Conservation (phyloP, 2,797 vertebrate genomes). For the Uromys caudimaculatus region DNA sequence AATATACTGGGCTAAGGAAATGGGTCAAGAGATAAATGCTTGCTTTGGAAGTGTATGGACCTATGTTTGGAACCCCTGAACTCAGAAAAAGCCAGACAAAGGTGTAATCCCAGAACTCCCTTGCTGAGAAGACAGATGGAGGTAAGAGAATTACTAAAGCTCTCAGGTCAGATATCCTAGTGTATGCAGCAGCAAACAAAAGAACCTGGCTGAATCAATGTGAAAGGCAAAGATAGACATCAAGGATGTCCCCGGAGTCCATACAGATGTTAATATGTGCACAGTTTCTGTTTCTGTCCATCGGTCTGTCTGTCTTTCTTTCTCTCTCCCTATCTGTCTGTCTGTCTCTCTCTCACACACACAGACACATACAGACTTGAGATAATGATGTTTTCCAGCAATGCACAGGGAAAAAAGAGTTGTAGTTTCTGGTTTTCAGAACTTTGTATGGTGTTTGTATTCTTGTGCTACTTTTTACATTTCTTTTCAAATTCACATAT, state of each 20-base stretch:
- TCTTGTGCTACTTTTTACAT: not conserved
- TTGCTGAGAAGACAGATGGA: not conserved
- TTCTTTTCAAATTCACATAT: not conserved
- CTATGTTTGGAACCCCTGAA: not conserved
- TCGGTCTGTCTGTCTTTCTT: too few relatives aligned
- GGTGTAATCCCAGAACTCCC: not conserved
- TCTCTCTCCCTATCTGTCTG: not conserved
- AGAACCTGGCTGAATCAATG: not conserved
- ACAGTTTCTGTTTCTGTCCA: not conserved
- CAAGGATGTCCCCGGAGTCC: not conserved
- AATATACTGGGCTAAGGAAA: not conserved
- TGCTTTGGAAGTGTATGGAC: not conserved
- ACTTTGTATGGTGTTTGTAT: not conserved
- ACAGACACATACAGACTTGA: not conserved
- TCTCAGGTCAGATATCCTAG: not conserved
- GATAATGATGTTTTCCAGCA: not conserved
- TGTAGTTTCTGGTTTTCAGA: not conserved
- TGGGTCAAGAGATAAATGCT: not conserved
- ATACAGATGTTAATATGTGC: not conserved
- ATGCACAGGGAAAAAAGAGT: not conserved
- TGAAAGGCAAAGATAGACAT: not conserved
- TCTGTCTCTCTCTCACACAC: too few relatives aligned
- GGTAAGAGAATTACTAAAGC: not conserved
- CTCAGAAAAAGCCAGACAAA: not conserved
- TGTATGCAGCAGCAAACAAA: too few relatives aligned